Percentiles rank a stretch among this genome's conserved stretches.
Conservation (phyloP, 2,113 vertebrate species). For the Pelusios castaneus region DNA sequence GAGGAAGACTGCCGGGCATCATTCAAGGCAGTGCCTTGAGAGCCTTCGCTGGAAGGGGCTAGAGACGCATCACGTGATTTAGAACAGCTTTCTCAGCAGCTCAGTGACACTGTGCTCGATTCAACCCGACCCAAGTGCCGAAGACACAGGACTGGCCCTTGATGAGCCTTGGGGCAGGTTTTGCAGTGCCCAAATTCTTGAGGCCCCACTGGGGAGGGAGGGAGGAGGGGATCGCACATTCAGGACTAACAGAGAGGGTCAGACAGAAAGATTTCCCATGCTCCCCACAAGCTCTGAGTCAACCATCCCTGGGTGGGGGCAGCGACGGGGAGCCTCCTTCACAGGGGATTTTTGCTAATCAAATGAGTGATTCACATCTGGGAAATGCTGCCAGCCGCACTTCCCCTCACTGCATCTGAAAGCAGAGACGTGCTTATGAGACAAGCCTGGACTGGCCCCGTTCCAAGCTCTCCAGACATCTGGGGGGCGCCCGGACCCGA, state of each 20-base stretch:
- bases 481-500: not conserved
- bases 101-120: not conserved
- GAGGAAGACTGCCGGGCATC: no score
- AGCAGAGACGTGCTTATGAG: not conserved
- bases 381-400: not conserved
- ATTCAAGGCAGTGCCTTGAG: no score
- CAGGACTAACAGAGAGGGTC: no score
- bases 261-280: not conserved
- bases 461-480: not conserved
- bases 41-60: not conserved
- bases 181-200: not conserved
- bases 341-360: not conserved
- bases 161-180: accelerated
- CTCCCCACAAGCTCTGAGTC: not conserved
- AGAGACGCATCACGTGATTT: not conserved
- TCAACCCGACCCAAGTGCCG: not conserved
- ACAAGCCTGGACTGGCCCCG: not conserved
- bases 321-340: accelerated
- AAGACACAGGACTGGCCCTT: accelerated
- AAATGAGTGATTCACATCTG: accelerated
- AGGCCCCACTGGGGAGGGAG: not conserved
- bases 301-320: accelerated
- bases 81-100: not conserved
- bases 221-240: not conserved
- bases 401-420: accelerated